phyloP scores from a whole-genome alignment of 2,888 invertebrate species.

The Cephus pygmeus region DNA sequence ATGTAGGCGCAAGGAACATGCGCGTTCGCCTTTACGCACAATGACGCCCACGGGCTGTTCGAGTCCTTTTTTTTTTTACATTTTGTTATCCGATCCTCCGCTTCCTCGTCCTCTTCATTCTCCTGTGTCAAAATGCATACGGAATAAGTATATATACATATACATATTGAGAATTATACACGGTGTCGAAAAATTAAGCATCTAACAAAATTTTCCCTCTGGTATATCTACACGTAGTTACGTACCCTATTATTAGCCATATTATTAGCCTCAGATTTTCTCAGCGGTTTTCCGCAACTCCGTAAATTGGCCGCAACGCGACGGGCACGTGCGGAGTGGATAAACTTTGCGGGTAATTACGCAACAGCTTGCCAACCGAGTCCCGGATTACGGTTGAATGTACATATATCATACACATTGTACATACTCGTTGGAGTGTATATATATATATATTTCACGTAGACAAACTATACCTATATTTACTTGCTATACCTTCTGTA shows the following conservation, averaged over 20 bases:
- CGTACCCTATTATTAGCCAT: not conserved
- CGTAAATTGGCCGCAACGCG: slow-evolving; percentile 25
- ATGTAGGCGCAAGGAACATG: slow-evolving; percentile 18
- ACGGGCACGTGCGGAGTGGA: slow-evolving; percentile 36
- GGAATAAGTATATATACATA: slow-evolving; percentile 8
- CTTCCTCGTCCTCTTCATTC: not conserved
- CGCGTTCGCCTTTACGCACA: slow-evolving; percentile 21
- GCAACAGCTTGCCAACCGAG: not conserved
- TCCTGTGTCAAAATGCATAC: slow-evolving; percentile 13
- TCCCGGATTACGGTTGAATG: not conserved
- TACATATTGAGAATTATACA: not conserved
- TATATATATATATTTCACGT: not conserved
- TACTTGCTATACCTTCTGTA: not conserved
- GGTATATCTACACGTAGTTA: not conserved
- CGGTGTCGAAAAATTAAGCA: too few species aligned
- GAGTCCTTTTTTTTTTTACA: slow-evolving; percentile 15
- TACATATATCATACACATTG: not conserved
- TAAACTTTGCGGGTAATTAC: slow-evolving; percentile 30
- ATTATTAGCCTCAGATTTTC: not conserved
- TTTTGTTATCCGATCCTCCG: not conserved
- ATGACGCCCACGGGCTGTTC: slow-evolving; percentile 24
- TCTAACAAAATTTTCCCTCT: too few species aligned
- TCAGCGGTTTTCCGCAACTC: not conserved
- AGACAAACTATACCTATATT: not conserved
- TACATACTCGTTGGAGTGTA: not conserved